Evolutionary conservation across 2,888 invertebrate species (phyloP).

Genomic region (Stenichneumon culpator): DNA sequence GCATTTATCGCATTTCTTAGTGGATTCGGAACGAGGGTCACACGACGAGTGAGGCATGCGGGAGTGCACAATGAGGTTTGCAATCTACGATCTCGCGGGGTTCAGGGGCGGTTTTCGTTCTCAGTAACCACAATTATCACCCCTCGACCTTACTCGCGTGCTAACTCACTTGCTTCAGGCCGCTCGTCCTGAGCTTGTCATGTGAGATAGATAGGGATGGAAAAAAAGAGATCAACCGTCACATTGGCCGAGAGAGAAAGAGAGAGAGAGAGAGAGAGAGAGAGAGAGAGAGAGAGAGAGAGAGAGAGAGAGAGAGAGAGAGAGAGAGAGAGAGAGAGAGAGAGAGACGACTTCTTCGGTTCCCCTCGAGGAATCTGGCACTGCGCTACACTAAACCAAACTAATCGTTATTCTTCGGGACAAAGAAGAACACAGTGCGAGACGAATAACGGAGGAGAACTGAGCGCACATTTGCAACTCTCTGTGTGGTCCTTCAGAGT

Average conservation of each 20-base stretch:
- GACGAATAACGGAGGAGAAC: slow-evolving; percentile 23
- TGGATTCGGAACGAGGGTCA: slow-evolving; percentile 4
- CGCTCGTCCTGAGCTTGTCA: background rate
- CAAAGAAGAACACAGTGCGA: slow-evolving; percentile 22
- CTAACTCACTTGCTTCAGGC: slow-evolving; percentile 33
- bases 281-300: slow-evolving; percentile 25
- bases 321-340: slow-evolving; percentile 25
- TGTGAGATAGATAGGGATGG: background rate
- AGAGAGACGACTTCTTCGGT: slow-evolving; percentile 26
- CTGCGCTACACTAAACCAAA: slow-evolving; percentile 29
- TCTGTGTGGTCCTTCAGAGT: slow-evolving; percentile 40
- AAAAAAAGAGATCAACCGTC: background rate
- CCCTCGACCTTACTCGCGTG: slow-evolving; percentile 74
- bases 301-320: slow-evolving; percentile 25
- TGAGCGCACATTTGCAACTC: slow-evolving; percentile 11
- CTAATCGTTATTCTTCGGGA: slow-evolving; percentile 55
- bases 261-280: slow-evolving; percentile 32
- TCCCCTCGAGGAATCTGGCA: slow-evolving; percentile 44
- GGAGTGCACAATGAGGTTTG: slow-evolving; percentile 64
- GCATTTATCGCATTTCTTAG: background rate
- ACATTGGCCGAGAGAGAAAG: slow-evolving; percentile 12
- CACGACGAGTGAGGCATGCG: slow-evolving; percentile 1
- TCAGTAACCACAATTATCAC: slow-evolving; percentile 78
- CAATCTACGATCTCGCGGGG: slow-evolving; percentile 73
- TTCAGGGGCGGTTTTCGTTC: slow-evolving; percentile 71